Evolutionary conservation across 2,113 vertebrate species (phyloP), one percentile per base, ranked within the genome.

Genomic region (Fulica atra): DNA sequence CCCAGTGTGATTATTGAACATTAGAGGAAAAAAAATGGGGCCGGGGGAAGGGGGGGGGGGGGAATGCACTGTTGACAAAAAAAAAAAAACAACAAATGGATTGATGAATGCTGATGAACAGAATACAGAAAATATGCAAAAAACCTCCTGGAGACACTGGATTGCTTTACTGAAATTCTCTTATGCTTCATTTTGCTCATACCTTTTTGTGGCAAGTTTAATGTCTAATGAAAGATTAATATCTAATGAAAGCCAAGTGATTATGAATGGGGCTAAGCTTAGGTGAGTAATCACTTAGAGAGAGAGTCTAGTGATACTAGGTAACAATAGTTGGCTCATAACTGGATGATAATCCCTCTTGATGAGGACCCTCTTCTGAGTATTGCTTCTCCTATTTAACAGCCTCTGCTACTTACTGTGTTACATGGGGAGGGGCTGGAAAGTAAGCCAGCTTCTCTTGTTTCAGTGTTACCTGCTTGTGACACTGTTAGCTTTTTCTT

Each of bases 1-100:
- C 6, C 11, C 17, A 57, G 13, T 40, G 63, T 8, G 46, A 2
- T 4, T 60, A 28, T 3, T 77, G 31, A 88, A 54, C 0, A 7
- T 36, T 21, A 40, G 16, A 57, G 48, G 11, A 11, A 42, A 64
- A 73, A 71, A 74, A 77, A 86, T 33, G 14, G 2, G 11, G n/a
- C n/a, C n/a, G n/a, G n/a, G n/a, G n/a, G n/a, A n/a, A n/a, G 2
- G 4, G 2, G 28, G 48, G 3, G 19, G 18, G 44, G 44, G 15
- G 7, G 21, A 20, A 48, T 48, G 48, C 76, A 40, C 4, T 6
- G 9, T n/a, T 86, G 71, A 54, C 12, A 87, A 20, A 76, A 70
- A 76, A 71, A 70, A 68, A n/a, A n/a, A n/a, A n/a, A n/a, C 31
- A 8, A 42, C 9, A 65, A 71, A 60, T 72, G 31, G 11, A 16